A percentile compares a stretch with the other conserved stretches of the same genome.
Conservation (phyloP, 2,797 vertebrate genomes). For the Emydoidea blandingii region DNA sequence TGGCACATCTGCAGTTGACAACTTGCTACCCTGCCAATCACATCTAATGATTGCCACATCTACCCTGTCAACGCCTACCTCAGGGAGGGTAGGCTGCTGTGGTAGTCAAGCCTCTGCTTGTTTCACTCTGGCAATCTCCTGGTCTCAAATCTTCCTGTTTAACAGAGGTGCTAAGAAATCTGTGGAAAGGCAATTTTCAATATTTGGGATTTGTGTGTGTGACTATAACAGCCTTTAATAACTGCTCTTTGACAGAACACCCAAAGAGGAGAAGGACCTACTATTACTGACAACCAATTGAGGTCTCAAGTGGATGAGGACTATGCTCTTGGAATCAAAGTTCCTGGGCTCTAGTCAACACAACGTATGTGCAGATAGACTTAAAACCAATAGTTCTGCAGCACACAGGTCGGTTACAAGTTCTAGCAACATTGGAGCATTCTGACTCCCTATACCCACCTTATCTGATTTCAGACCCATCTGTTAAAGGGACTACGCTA, state of each 20-base stretch:
- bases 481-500: not conserved
- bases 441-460: not conserved
- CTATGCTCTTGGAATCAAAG: not conserved
- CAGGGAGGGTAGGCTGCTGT: too few species aligned
- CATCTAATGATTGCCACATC: too few species aligned
- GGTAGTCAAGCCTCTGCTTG: too few species aligned
- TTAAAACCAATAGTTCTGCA: not conserved
- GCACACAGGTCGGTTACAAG: not conserved
- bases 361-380: not conserved
- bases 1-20: too few species aligned
- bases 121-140: not conserved
- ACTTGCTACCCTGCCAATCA: too few species aligned
- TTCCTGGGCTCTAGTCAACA: too few species aligned
- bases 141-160: too few species aligned
- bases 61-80: too few species aligned
- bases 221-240: not conserved
- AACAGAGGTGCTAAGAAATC: too few species aligned
- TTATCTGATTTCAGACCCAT: accelerated
- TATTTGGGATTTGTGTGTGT: not conserved
- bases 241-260: not conserved
- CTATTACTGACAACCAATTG: not conserved
- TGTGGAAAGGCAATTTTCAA: not conserved
- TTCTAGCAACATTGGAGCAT: not conserved
- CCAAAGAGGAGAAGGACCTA: not conserved
- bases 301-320: not conserved